Percentiles rank a stretch among this genome's conserved stretches.
phyloP scores from a whole-genome alignment of 1,140 invertebrate genomes.

The Leucophenga varia region DNA sequence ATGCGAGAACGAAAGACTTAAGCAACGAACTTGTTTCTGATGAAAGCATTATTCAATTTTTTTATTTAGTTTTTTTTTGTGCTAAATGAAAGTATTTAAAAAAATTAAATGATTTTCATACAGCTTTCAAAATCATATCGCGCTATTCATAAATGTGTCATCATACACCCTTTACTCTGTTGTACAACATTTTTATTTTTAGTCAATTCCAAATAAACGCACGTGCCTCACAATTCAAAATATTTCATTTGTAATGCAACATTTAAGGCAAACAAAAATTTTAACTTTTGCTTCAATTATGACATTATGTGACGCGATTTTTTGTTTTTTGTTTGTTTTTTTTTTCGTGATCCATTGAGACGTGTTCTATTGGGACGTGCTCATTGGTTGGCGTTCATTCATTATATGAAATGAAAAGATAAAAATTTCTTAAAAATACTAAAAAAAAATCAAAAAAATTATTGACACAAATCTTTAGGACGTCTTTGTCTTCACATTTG shows the following conservation, averaged over 20 bases:
- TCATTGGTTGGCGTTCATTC: conserved; percentile 45
- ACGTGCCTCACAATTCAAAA: conserved; percentile 51
- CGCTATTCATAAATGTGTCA: too few relatives aligned
- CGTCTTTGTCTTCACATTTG: conserved; percentile 17
- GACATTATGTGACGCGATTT: not conserved
- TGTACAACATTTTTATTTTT: too few relatives aligned
- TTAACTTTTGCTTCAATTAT: too few relatives aligned
- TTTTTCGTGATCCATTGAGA: not conserved
- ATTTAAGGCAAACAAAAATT: too few relatives aligned
- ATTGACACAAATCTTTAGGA: conserved; percentile 43
- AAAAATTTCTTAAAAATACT: too few relatives aligned
- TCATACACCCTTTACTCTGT: too few relatives aligned
- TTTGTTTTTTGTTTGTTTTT: conserved; percentile 19
- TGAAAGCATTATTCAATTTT: too few relatives aligned
- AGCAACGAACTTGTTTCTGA: conserved; percentile 22
- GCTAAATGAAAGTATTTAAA: not conserved
- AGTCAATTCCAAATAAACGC: too few relatives aligned
- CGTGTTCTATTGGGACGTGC: conserved; percentile 34
- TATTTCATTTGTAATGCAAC: conserved; percentile 44
- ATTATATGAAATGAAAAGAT: conserved; percentile 41
- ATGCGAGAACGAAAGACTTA: conserved; percentile 33
- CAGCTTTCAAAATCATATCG: too few relatives aligned
- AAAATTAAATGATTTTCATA: too few relatives aligned
- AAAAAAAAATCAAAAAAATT: conserved; percentile 8
- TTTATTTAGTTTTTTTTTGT: too few relatives aligned